Base-by-base conservation (phyloP, 64 coral and sea anemone genomes). In the Montipora sp. region DNA sequence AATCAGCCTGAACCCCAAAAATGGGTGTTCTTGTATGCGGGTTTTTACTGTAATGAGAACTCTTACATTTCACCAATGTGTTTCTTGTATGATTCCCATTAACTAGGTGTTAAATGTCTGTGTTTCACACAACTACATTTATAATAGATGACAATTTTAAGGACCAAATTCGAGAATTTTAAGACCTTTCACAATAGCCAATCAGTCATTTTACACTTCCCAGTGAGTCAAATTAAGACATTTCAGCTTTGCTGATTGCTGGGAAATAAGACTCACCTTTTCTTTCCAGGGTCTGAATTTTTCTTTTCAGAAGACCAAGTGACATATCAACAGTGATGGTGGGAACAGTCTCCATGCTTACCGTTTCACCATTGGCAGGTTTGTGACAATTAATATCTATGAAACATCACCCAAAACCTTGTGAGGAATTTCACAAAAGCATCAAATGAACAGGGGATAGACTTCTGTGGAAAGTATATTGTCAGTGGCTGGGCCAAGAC, bases 361-460 rank as follows among this genome's bases (percentile, higher is more conserved):
- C 88, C 48, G 94, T 95, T 83, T 98, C 96, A 4, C 96, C 96
- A 85, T 98, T 98, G 13, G 96, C 96, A 73, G 96, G 96, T 80
- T 98, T 98, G 73, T 90, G 95, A 80, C 96, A 98, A 48, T 23
- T 82, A 10, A 98, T 79, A 47, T 77, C 96, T 98, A 63, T 19
- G 3, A 63, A 63, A 63, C 60, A 63, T 63, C 14, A 63, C 51
- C 5, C 60, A 63, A 63, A 63, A 14, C 14, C 14, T 16, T 63
- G 60, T 63, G 3, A 63, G 3, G 60, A 6, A 8, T 57, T 6
- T 36, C 36, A 36, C 36, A 36, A 36, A 36, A 36, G 36, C 36
- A 36, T 36, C 36, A 36, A 36, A 36, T 36, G 1, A 36, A 36
- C 36, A 36, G 36, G 36, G 36, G 36, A 36, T 36, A 36, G 36